These are phyloP conservation scores for Phainopepla nitens DNA, from an alignment of 2,113 vertebrate species.

Conservation along the genomic window DNA sequence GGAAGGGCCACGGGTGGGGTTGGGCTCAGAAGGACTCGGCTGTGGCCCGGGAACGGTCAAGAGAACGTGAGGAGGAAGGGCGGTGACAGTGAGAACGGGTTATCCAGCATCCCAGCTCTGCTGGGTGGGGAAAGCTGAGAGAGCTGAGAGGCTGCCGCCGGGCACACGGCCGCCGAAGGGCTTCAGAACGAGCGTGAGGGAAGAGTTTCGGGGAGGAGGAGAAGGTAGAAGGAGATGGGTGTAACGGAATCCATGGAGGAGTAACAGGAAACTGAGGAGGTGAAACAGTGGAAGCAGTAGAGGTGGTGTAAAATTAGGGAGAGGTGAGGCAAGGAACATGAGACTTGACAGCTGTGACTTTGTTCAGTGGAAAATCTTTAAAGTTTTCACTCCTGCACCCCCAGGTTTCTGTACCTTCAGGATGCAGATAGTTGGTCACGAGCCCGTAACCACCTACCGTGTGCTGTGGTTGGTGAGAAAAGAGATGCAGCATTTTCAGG, in stretches of 20 bases:
- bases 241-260: background rate
- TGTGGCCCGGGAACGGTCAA: background rate
- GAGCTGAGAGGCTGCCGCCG: background rate
- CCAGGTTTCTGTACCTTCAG: background rate
- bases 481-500: background rate
- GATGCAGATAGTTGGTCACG: background rate
- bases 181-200: accelerated
- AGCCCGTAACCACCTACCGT: background rate
- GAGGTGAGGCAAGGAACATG: background rate
- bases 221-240: background rate
- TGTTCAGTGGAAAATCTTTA: background rate
- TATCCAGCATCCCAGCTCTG: background rate
- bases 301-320: background rate
- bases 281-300: background rate
- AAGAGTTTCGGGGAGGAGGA: background rate
- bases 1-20: accelerated
- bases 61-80: background rate
- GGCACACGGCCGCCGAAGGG: background rate
- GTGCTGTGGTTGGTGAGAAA: background rate
- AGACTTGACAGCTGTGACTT: background rate
- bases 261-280: background rate
- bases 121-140: background rate
- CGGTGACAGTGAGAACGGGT: background rate
- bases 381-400: background rate
- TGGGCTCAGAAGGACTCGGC: background rate